phyloP scores from a whole-genome alignment of 2,113 vertebrate genomes.

The Vimba vimba region DNA sequence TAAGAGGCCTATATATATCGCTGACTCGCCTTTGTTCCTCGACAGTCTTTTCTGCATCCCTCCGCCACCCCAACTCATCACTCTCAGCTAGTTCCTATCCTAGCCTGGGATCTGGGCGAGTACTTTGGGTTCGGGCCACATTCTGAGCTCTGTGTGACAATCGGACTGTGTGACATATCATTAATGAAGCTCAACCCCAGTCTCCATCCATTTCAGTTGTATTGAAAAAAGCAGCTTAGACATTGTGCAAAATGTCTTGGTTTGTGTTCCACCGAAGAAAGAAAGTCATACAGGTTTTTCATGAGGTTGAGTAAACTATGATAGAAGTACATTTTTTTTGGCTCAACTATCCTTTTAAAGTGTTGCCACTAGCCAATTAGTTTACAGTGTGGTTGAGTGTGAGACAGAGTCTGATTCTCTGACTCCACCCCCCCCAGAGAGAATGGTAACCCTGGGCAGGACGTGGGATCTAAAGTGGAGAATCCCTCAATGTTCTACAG shows the following conservation, averaged over 20 bases:
- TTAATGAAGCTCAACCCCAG: background rate
- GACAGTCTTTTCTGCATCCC: too few species aligned
- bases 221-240: constrained; percentile 5
- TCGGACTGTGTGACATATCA: background rate
- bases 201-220: background rate
- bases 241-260: background rate
- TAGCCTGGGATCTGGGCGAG: too few species aligned
- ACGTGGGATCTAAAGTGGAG: constrained; percentile 83
- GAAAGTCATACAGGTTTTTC: background rate
- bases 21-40: too few species aligned
- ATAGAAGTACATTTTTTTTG: background rate
- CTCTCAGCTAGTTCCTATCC: too few species aligned
- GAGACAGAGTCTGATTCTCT: constrained; percentile 79
- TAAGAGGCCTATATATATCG: too few species aligned
- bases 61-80: too few species aligned
- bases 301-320: background rate
- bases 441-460: constrained; percentile 86
- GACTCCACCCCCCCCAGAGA: constrained; percentile 83
- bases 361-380: constrained; percentile 71
- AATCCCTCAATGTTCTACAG: constrained; percentile 87
- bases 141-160: too few species aligned
- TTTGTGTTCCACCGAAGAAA: background rate
- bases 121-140: too few species aligned
- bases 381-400: constrained; percentile 57
- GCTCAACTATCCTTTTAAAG: constrained; percentile 48